Evolutionary conservation across 1,140 invertebrate species (phyloP), one percentile per base, ranked within the genome.

Genomic region (Drosophila lini): DNA sequence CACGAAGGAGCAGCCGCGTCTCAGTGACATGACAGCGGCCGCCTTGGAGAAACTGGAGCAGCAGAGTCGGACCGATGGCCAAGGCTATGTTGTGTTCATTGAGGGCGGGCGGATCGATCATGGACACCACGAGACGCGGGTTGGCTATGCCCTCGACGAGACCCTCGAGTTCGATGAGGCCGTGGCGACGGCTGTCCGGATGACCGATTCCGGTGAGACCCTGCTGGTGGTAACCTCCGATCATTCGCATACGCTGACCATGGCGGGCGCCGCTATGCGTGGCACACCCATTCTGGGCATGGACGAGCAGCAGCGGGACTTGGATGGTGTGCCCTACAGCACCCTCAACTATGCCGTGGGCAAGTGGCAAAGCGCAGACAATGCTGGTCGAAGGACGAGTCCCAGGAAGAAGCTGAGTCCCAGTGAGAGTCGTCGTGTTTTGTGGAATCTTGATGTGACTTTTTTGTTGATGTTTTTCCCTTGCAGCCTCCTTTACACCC

Each of bases 21-120:
- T 97, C 2, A 93, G 92, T 0, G 95, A 97, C 81, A 96, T 98
- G 96, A 96, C 95, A 3, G 92, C 94, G 69, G 94, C 94, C 32
- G 96, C 97, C 1, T 94, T 98, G 11, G 93, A 95, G 69, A 93
- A 25, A 96, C 4, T 92, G 58, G 41, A 61, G 36, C 55, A 32
- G 11, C 50, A 31, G 45, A 97, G 2, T 81, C 57, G 5, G 1
- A 44, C 44, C n/a, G 25, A 69, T n/a, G 52, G 50, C 0, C 94
- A 95, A 8, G 96, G 97, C 13, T 95, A 92, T 61, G 94, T 95
- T 55, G 83, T 95, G 4, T 94, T 95, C 62, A 94, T 95, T 16
- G 95, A 95, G 92, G 95, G 94, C 60, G 96, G 95, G 2, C 93
- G 95, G 73, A 97, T 97, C 61, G 96, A 96, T 91, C 94, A 95